Conservation (phyloP, 2,888 invertebrate species). For the Frankliniella fusca region DNA sequence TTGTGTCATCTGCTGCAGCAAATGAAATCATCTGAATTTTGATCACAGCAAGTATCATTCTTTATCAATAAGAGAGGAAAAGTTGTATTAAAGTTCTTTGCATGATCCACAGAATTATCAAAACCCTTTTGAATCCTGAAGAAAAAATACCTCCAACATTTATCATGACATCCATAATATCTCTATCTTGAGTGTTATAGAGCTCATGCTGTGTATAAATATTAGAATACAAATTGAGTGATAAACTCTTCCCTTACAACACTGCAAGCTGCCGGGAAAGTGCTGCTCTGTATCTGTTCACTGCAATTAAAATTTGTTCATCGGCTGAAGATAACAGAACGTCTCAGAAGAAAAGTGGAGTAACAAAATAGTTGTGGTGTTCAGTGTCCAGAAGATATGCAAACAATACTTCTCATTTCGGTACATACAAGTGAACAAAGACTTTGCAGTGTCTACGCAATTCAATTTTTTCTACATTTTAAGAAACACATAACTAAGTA, state of each 20-base stretch:
- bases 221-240: neutral
- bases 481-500: conserved; percentile 20
- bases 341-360: neutral
- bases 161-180: neutral
- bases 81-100: neutral
- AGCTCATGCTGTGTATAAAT: neutral
- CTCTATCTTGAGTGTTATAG: neutral
- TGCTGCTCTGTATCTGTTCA: neutral
- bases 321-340: neutral
- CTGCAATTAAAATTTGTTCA: neutral
- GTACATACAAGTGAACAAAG: neutral
- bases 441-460: conserved; percentile 26
- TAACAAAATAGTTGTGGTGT: conserved; percentile 6
- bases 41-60: neutral
- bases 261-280: neutral
- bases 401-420: neutral
- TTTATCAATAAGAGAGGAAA: neutral
- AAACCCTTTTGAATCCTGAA: neutral
- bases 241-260: neutral
- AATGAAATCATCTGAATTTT: neutral
- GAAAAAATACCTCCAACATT: neutral
- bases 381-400: conserved; percentile 3
- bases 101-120: neutral
- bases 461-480: conserved; percentile 25
- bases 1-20: neutral